Percentiles rank a stretch among this genome's conserved stretches.
phyloP scores from a whole-genome alignment of 2,113 vertebrate genomes.

The Calidris pugnax region DNA sequence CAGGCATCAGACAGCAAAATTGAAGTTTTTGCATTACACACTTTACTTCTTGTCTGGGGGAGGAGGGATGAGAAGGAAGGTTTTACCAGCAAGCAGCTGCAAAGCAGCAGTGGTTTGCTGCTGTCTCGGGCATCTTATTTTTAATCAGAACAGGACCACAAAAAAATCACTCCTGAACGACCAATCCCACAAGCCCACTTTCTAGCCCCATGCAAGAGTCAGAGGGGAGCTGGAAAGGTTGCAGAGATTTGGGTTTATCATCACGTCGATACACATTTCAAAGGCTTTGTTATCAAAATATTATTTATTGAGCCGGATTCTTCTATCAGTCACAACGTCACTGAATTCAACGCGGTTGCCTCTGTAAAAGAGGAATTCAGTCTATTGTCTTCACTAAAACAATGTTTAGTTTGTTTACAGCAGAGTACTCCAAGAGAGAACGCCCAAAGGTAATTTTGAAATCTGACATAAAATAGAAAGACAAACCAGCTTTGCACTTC shows the following conservation, averaged over 20 bases:
- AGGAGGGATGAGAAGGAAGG: not conserved
- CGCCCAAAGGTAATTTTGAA: constrained; percentile 26
- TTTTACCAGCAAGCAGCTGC: constrained; percentile 38
- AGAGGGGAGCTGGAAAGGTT: not conserved
- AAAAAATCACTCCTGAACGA: not conserved
- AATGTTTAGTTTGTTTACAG: not conserved
- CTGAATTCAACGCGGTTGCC: not conserved
- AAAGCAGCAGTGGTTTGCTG: not conserved
- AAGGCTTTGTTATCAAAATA: not conserved
- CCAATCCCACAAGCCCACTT: not conserved
- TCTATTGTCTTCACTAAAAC: not conserved
- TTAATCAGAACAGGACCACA: not conserved
- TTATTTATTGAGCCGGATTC: not conserved
- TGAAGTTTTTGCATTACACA: not conserved
- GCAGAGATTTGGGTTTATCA: not conserved
- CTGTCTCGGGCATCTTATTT: not conserved
- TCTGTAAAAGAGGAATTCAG: not conserved
- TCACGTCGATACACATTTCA: not conserved
- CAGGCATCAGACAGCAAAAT: not conserved
- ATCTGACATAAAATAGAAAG: constrained; percentile 8
- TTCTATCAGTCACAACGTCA: not conserved
- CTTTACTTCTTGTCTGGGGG: not conserved
- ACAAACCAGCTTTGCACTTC: not conserved
- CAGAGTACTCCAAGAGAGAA: not conserved
- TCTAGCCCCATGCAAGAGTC: not conserved